Base-by-base conservation (phyloP, 2,888 invertebrate genomes). In the Balanococcus diminutus region DNA sequence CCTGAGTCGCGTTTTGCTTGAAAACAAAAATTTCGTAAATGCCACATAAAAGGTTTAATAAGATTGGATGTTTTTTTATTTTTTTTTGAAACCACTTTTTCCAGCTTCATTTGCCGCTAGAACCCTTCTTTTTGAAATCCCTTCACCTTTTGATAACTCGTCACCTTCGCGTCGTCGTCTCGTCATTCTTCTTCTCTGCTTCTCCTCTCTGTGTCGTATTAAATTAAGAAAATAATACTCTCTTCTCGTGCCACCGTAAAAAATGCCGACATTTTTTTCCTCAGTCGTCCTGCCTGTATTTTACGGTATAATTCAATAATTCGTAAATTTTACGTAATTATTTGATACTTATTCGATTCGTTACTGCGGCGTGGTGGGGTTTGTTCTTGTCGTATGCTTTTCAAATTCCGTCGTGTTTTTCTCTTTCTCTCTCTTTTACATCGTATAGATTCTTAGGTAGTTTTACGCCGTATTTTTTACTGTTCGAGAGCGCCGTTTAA, bases 151-250 rank as follows among this genome's bases (percentile, higher is more conserved):
- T n/a, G n/a, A n/a, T n/a, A n/a, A n/a, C n/a, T n/a, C 61, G 28
- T n/a, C 8, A 42, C 42, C 14, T 42, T 2, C 14, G 11, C 5
- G 51, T 51, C 51, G 51, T 51, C 61, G 61, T 9, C n/a, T n/a
- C n/a, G n/a, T n/a, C n/a, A n/a, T n/a, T n/a, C n/a, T n/a, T n/a
- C n/a, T n/a, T n/a, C n/a, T n/a, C n/a, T n/a, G n/a, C n/a, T n/a
- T n/a, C n/a, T n/a, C n/a, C n/a, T n/a, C n/a, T n/a, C n/a, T n/a
- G n/a, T 14, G 22, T 28, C 61, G 61, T 67, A 67, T 67, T 67
- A 67, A 67, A 67, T 67, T 67, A 67, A 67, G 61, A 67, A 67
- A n/a, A n/a, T n/a, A n/a, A 67, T 67, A 67, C 61, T 28, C 61
- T 25, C 22, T 28, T 28, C 61, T 25, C 22, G 14, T 14, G 25